Percentiles rank a stretch among this genome's conserved stretches.
phyloP scores from a whole-genome alignment of 1,140 invertebrate genomes.

The Drosophila kohkoa region DNA sequence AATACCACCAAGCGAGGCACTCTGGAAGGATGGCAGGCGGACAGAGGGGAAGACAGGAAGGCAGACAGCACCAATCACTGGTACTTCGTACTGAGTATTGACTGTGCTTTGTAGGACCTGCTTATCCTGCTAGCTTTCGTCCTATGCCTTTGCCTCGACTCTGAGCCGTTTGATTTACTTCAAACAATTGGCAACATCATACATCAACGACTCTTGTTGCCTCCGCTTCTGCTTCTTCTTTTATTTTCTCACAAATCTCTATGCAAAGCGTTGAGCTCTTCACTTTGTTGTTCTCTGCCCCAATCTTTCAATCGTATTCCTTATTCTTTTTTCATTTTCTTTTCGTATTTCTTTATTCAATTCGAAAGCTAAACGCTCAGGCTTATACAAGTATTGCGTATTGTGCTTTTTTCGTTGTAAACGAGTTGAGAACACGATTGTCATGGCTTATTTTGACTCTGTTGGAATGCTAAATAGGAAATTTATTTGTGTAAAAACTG shows the following conservation, averaged over 20 bases:
- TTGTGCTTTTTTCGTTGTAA: slow-evolving; percentile 2
- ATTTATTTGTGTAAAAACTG: not conserved
- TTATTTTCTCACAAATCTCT: slow-evolving; percentile 58
- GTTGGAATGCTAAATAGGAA: not conserved
- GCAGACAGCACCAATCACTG: slow-evolving; percentile 20
- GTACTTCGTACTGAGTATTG: slow-evolving; percentile 34
- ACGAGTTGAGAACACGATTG: slow-evolving; percentile 7
- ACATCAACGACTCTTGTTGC: slow-evolving; percentile 74
- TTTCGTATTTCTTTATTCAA: not conserved
- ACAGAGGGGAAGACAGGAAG: not conserved
- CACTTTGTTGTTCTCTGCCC: slow-evolving; percentile 18
- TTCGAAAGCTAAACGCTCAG: not conserved
- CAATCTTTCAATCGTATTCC: slow-evolving; percentile 33
- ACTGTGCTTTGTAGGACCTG: slow-evolving; percentile 51
- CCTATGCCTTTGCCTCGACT: slow-evolving; percentile 21
- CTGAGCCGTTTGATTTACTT: slow-evolving; percentile 78
- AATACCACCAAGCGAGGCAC: slow-evolving; percentile 41
- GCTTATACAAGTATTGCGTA: slow-evolving; percentile 2
- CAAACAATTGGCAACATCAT: slow-evolving; percentile 83
- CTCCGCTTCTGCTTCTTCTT: slow-evolving; percentile 18
- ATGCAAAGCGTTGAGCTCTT: slow-evolving; percentile 51
- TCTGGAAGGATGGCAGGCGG: not conserved
- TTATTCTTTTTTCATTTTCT: slow-evolving; percentile 14
- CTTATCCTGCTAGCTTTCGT: slow-evolving; percentile 49
- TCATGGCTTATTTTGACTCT: not conserved